These are phyloP conservation scores for Stenichneumon culpator DNA, from an alignment of 2,888 invertebrate species.

Conservation along the genomic window DNA sequence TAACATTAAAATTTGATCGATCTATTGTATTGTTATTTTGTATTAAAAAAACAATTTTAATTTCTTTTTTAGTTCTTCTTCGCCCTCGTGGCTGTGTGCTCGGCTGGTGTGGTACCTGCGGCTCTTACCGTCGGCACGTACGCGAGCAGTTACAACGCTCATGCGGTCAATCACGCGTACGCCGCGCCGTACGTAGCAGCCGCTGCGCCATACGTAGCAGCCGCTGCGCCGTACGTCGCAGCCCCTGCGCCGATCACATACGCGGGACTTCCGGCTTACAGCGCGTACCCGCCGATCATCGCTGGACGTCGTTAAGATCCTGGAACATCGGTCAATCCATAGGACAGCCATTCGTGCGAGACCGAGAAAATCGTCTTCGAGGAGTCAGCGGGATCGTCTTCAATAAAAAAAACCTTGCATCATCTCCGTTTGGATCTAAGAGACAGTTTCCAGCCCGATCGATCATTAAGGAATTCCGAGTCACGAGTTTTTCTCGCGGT, in stretches of 20 bases:
- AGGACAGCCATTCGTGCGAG: constrained; percentile 39
- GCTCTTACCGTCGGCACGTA: constrained; percentile 90
- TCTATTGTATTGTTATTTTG: neutral
- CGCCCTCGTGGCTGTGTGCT: constrained; percentile 79
- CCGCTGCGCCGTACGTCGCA: constrained; percentile 73
- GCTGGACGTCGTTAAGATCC: constrained; percentile 76
- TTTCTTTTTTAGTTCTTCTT: constrained; percentile 75
- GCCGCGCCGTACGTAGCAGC: constrained; percentile 87
- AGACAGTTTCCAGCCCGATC: constrained; percentile 24
- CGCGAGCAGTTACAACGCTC: constrained; percentile 91
- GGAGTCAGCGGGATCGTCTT: neutral
- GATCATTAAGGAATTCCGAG: constrained; percentile 5
- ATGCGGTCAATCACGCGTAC: constrained; percentile 91
- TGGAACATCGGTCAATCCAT: constrained; percentile 48
- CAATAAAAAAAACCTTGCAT: neutral
- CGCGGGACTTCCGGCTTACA: constrained; percentile 64
- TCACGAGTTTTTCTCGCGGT: neutral
- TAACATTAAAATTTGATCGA: too few relatives aligned
- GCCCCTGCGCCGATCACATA: constrained; percentile 74
- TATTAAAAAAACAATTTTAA: neutral
- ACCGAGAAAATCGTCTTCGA: constrained; percentile 21
- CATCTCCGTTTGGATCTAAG: neutral
- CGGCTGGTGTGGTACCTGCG: constrained; percentile 80
- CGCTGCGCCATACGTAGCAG: constrained; percentile 85
- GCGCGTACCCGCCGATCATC: constrained; percentile 73